Base-by-base conservation (phyloP, 2,888 invertebrate species). In the Aphodius sticticus region DNA sequence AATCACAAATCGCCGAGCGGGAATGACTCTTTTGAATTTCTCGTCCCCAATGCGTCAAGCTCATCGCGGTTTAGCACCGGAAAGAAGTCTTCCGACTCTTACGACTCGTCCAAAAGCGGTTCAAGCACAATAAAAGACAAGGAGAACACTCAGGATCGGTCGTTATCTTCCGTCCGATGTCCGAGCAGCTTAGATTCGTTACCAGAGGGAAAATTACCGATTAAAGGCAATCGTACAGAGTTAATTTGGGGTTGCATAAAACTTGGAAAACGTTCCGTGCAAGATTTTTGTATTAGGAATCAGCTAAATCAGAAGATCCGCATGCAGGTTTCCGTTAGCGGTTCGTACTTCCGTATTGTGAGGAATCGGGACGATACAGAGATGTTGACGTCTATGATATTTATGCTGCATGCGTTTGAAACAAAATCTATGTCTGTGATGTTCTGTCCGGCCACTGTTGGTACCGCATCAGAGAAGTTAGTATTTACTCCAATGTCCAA, bases 171-270 rank as follows among this genome's bases (percentile, higher is more conserved):
- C 16, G 80, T 85, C 16, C 83, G 87, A 79, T 86, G 87, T 79
- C 85, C 86, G 6, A 88, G 87, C 79, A 86, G 87, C 71, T 82
- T 88, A 79, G 87, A 87, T 76, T 85, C 84, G 77, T 83, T 89
- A 69, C 86, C 87, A 5, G 86, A 87, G 79, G 89, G 88, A 6
- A 88, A 88, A 84, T 82, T 91, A 9, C 92, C 93, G 0, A 88
- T 93, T 12, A 91, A 92, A 84, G 90, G 92, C 0, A 92, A 92
- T 0, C 90, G 91, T 70, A 88, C 89, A 7, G 91, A 92, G 81
- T 83, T 93, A 6, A 90, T 92, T 15, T 93, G 93, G 93, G 92
- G 91, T 37, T 92, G 92, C 83, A 87, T 92, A 2, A 91, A 91
- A 85, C 85, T 91, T 9, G 91, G 92, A 38, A 92, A 91, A 81